Conservation (phyloP, 2,888 invertebrate genomes). For the Panopea generosa region DNA sequence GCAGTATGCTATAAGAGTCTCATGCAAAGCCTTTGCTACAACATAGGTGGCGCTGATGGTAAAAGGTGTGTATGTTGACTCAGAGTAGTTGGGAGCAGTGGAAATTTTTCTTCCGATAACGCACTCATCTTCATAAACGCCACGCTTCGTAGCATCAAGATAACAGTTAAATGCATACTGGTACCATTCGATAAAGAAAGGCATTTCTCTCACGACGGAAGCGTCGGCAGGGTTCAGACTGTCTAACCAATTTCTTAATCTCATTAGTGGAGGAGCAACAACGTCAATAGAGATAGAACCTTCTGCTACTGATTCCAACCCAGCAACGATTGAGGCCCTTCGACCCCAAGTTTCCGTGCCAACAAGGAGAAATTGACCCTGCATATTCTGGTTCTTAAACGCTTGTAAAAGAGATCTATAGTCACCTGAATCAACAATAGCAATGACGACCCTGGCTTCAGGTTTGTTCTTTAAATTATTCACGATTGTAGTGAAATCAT, state of each 20-base stretch:
- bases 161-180: conserved; percentile 76
- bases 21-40: conserved; percentile 80
- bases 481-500: conserved; percentile 50
- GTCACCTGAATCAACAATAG: conserved; percentile 57
- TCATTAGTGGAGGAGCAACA: conserved; percentile 29
- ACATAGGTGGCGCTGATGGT: conserved; percentile 80
- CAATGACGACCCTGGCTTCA: conserved; percentile 71
- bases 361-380: conserved; percentile 69
- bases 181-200: conserved; percentile 76
- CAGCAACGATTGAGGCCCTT: conserved; percentile 44
- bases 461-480: conserved; percentile 59
- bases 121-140: conserved; percentile 64
- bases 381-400: conserved; percentile 49
- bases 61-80: conserved; percentile 62
- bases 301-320: conserved; percentile 64
- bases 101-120: conserved; percentile 44
- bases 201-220: conserved; percentile 57
- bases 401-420: conserved; percentile 61
- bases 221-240: conserved; percentile 41
- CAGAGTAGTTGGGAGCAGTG: conserved; percentile 48
- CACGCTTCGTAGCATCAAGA: conserved; percentile 65
- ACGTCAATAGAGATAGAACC: conserved; percentile 72
- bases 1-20: conserved; percentile 77
- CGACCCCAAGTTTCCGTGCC: conserved; percentile 73
- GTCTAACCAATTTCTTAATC: conserved; percentile 68